Base-by-base conservation (phyloP, 1,140 invertebrate genomes). In the Lineus longissimus region DNA sequence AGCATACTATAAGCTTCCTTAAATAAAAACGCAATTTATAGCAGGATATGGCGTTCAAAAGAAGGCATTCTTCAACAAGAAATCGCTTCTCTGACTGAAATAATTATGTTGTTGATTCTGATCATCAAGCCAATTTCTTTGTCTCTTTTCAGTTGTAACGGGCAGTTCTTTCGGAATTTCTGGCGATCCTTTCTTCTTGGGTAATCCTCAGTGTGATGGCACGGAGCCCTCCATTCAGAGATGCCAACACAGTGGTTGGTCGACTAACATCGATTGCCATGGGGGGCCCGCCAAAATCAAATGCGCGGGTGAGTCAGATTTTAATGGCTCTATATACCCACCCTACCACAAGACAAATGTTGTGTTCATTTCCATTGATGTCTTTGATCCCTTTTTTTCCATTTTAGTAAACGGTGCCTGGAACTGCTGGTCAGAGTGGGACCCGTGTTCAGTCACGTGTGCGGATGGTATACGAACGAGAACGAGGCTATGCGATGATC, bases 361-460 rank as follows among this genome's bases (percentile, higher is more conserved):
- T n/a, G n/a, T n/a, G n/a, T n/a, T n/a, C n/a, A n/a, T n/a, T n/a
- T n/a, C n/a, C n/a, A n/a, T n/a, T n/a, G n/a, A n/a, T n/a, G n/a
- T n/a, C n/a, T n/a, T n/a, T n/a, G n/a, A n/a, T n/a, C n/a, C n/a
- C n/a, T n/a, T n/a, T n/a, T 36, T 36, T 15, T 36, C 33, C 15
- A 15, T 36, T 36, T 36, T 15, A 81, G 80, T 81, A 1, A 69
- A 77, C 62, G 81, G 81, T 0, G 73, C 81, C 80, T 68, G 91
- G 89, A 30, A 78, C 82, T n/a, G 71, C 82, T 40, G 85, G 85
- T 9, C 86, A 88, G 74, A 57, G 9, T 82, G 80, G 80, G 67
- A 70, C n/a, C 58, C 65, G 2, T 81, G 79, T 62, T 75, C 71
- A 23, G 73, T 74, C 29, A 75, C 75, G 7, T 82, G 80, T 70